These are phyloP conservation scores for Mungos mungo DNA, from an alignment of 2,113 vertebrate species.

Conservation along the genomic window DNA sequence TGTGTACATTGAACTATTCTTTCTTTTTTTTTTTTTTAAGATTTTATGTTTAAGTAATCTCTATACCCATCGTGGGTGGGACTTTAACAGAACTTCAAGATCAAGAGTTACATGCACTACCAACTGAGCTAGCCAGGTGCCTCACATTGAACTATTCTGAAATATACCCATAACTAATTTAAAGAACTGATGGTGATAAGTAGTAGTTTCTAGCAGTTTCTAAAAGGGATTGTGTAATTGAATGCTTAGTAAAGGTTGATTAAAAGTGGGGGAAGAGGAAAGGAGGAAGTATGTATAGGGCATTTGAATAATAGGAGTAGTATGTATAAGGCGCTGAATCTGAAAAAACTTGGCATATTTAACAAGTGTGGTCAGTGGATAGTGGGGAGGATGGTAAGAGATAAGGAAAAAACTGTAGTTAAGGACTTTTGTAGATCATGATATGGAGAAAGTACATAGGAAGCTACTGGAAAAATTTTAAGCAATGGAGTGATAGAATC, in stretches of 20 bases:
- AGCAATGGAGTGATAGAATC: neutral
- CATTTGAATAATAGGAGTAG: neutral
- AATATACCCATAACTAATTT: neutral
- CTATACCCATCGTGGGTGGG: neutral
- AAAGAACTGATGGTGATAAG: neutral
- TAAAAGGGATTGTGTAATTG: neutral
- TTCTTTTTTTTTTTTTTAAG: neutral
- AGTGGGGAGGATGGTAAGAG: neutral
- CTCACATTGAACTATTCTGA: neutral
- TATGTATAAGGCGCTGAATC: neutral
- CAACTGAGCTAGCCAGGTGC: neutral
- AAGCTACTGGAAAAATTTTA: neutral
- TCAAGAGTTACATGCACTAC: neutral
- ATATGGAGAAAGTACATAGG: neutral
- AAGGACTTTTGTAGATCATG: neutral
- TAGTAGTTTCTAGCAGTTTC: neutral
- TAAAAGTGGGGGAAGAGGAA: neutral
- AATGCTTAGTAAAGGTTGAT: neutral
- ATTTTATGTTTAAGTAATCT: neutral
- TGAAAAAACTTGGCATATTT: neutral
- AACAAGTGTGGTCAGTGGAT: neutral
- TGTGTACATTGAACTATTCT: neutral
- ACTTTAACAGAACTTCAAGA: neutral
- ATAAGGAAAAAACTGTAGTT: neutral
- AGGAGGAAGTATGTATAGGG: neutral